Evolutionary conservation across 2,113 vertebrate genomes (phyloP).

Genomic region (Archilochus colubris): DNA sequence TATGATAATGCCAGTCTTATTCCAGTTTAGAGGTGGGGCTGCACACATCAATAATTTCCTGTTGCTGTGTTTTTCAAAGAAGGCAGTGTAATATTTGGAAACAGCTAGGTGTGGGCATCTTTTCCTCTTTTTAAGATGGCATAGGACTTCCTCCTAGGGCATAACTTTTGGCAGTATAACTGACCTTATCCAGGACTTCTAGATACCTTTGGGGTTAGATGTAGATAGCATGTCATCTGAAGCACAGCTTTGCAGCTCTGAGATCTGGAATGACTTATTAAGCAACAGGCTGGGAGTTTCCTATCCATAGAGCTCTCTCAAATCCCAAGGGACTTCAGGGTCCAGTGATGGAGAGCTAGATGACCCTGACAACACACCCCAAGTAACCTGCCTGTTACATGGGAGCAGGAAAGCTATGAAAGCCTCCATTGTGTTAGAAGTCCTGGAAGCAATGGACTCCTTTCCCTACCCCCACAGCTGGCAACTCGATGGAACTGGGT

Average conservation of each 20-base stretch:
- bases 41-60: neutral
- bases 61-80: neutral
- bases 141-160: neutral
- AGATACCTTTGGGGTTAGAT: neutral
- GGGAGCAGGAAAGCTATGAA: neutral
- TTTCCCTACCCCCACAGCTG: neutral
- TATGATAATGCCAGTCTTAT: neutral
- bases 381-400: neutral
- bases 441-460: neutral
- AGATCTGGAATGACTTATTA: neutral
- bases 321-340: neutral
- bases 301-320: neutral
- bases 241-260: neutral
- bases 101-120: neutral
- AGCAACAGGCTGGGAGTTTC: neutral
- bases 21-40: neutral
- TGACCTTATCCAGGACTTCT: neutral
- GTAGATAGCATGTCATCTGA: neutral
- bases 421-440: neutral
- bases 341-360: neutral
- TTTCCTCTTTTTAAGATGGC: neutral
- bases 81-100: neutral
- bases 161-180: neutral
- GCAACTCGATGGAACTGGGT: neutral
- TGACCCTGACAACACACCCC: neutral